Evolutionary conservation across 2,113 vertebrate species (phyloP), one percentile per base, ranked within the genome.

Genomic region (Dasyprocta punctata): DNA sequence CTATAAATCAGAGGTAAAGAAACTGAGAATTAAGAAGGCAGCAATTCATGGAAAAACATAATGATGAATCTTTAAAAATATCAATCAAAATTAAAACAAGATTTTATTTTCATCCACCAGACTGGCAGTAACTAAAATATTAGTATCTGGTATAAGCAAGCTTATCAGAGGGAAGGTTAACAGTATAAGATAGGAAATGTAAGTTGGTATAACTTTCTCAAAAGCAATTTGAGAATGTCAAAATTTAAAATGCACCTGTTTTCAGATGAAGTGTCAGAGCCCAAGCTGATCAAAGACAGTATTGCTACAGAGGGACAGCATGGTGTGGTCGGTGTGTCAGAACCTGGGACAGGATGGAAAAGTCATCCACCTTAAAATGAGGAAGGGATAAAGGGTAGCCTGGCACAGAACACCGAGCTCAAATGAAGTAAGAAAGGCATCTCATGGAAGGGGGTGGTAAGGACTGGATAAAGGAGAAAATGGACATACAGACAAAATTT

Each of bases 151-250:
- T 58, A 1, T 28, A 93, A 73, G n/a, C 3, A 90, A 73, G 28
- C 13, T 94, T 92, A 93, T 44, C 11, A 94, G 26, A 60, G 41
- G 84, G 96, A 87, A 92, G 60, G 47, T 67, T 28, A 94, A 92
- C 3, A 84, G 8, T 7, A 81, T 77, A 73, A 67, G 19, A 20
- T 65, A 67, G 26, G n/a, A 82, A 95, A 90, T 83, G 12, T 81
- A 81, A 81, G 92, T 58, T 90, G 26, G 11, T 16, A 7, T 77
- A 89, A 78, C 2, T 38, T 81, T 78, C 73, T 91, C 28, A 58
- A 91, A 83, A 58, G n/a, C 33, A 92, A 97, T 71, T 69, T 94
- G 38, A 91, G 30, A 91, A 85, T 86, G 52, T 86, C 60, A 77
- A 96, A 82, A 93, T 89, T 95, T 60, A 91, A 96, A 89, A 81